These are phyloP conservation scores for Cettia cetti DNA, from an alignment of 2,113 vertebrate species.

Conservation along the genomic window DNA sequence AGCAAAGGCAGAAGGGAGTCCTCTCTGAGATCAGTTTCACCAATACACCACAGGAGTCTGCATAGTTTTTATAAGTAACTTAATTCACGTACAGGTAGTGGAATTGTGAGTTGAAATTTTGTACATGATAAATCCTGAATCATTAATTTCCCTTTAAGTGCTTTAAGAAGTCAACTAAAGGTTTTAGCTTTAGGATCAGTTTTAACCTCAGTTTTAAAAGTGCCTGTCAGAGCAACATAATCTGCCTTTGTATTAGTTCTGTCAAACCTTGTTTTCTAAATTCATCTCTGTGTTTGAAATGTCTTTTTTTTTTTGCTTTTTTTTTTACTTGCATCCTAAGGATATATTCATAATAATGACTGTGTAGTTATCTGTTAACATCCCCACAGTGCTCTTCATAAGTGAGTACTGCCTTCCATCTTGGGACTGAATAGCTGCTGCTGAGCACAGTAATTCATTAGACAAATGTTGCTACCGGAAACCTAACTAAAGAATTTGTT, in stretches of 20 bases:
- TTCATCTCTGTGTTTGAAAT: not conserved
- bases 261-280: not conserved
- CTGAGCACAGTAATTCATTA: not conserved
- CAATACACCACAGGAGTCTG: not conserved
- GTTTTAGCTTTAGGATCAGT: not conserved
- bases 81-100: not conserved
- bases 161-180: not conserved
- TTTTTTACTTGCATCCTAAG: not conserved
- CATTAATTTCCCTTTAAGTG: not conserved
- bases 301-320: not conserved
- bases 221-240: rapidly evolving
- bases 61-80: not conserved
- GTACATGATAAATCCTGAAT: not conserved
- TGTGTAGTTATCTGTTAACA: not conserved
- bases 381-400: not conserved
- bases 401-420: not conserved
- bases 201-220: rapidly evolving
- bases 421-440: not conserved
- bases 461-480: not conserved
- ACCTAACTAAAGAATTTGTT: not conserved
- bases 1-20: not conserved
- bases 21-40: not conserved
- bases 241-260: not conserved
- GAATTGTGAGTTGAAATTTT: not conserved
- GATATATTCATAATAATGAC: not conserved